Base-by-base conservation (phyloP, 1,140 invertebrate genomes). In the Halesus radiatus region DNA sequence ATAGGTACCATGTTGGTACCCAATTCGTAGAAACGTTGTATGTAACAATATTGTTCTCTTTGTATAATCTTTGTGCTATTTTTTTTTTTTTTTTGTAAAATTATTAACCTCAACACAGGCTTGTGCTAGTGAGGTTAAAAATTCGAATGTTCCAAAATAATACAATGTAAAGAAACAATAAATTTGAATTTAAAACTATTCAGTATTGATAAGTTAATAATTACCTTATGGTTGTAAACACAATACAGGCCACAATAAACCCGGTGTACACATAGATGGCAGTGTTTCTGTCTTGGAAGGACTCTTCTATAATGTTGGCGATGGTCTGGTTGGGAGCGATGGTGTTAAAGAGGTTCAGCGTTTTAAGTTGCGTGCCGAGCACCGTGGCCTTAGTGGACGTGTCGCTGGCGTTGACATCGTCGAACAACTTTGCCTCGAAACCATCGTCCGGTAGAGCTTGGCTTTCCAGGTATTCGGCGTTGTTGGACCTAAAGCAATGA, bases 241-340 rank as follows among this genome's bases (percentile, higher is more conserved):
- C n/a, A 7, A 93, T 89, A 10, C 92, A 92, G 2, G 89, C 85
- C 4, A 91, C 77, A 16, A 91, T 93, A 13, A 92, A 83, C 0
- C 78, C 87, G 0, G 86, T 89, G 87, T 92, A 94, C 15, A 93
- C 86, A 58, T 92, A 92, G 80, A 94, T 92, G 75, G 91, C 93
- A 10, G 84, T 86, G 0, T 87, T 22, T 5, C 60, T 81, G 18
- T 76, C 73, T 62, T 86, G 22, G 37, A 84, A 58, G 80, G 66
- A 70, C 3, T 32, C 22, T 13, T 66, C 62, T 7, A 86, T 79
- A n/a, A 85, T 81, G 16, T 77, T 52, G 18, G n/a, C 8, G 29
- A 56, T 22, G 15, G 52, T 73, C 15, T 58, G 29, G 16, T 56
- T 80, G 16, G 22, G 10, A 32, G 10, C 22, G 6, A 66, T 29